Conservation (phyloP, 2,113 vertebrate species). For the Otus sunia region DNA sequence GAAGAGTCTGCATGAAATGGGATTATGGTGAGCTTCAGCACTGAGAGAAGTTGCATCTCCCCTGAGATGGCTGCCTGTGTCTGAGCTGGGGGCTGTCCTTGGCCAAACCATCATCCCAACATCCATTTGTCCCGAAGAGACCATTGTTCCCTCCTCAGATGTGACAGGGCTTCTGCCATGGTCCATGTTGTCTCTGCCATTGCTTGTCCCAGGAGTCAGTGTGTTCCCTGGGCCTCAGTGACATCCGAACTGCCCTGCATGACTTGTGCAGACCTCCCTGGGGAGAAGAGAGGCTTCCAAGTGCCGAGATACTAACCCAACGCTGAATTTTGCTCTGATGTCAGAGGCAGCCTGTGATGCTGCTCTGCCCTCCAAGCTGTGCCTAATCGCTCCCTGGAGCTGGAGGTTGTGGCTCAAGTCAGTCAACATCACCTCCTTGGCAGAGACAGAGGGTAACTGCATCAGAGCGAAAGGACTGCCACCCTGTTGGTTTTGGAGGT, state of each 20-base stretch:
- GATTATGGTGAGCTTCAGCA: neutral
- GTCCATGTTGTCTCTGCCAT: rapidly evolving
- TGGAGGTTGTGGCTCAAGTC: neutral
- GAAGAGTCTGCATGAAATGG: neutral
- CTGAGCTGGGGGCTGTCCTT: neutral
- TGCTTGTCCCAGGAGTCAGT: neutral
- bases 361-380: neutral
- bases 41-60: neutral
- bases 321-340: neutral
- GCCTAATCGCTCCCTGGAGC: neutral
- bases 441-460: neutral
- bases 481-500: neutral
- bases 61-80: neutral
- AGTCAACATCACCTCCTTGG: neutral
- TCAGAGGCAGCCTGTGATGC: neutral
- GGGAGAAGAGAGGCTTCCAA: neutral
- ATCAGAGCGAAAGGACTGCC: neutral
- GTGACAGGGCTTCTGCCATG: neutral
- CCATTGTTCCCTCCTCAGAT: neutral
- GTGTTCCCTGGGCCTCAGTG: neutral
- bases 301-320: neutral
- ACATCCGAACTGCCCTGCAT: no score
- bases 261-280: neutral
- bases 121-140: neutral
- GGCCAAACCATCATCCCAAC: neutral